Conservation (phyloP, 2,888 invertebrate genomes). For the Erebia ligea region DNA sequence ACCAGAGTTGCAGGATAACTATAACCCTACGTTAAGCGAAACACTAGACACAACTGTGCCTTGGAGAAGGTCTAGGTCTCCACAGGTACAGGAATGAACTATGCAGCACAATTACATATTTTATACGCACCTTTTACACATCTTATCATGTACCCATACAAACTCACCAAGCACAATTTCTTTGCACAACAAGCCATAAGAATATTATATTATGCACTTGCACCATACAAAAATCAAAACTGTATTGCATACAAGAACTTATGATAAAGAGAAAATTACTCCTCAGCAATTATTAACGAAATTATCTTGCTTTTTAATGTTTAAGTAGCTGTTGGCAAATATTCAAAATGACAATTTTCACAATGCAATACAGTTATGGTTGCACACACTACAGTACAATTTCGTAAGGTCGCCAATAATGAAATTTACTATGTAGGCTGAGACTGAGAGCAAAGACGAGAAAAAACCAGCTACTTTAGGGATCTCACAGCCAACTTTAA, state of each 20-base stretch:
- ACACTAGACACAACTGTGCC: constrained; percentile 60
- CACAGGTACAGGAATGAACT: constrained; percentile 60
- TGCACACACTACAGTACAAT: constrained; percentile 33
- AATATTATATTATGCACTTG: background rate
- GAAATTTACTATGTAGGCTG: constrained; percentile 74
- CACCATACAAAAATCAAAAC: constrained; percentile 4
- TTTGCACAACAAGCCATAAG: constrained; percentile 10
- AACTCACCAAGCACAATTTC: constrained; percentile 2
- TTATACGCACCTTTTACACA: constrained; percentile 23
- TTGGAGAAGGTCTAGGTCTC: constrained; percentile 71
- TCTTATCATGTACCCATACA: background rate
- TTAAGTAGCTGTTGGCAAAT: background rate
- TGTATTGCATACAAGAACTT: constrained; percentile 5
- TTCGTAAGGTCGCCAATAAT: constrained; percentile 73
- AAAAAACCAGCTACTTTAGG: constrained; percentile 65
- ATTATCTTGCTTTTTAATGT: no score
- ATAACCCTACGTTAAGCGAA: constrained; percentile 71
- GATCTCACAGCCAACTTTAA: constrained; percentile 69
- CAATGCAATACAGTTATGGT: constrained; percentile 25
- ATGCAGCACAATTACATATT: constrained; percentile 27
- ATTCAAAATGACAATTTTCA: constrained; percentile 8
- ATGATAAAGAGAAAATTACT: background rate
- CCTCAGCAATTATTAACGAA: no score
- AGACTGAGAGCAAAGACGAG: constrained; percentile 64
- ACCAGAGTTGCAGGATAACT: constrained; percentile 72